Evolutionary conservation across 37 sponge, comb jelly and placozoan genomes (phyloP), one percentile per base, ranked within the genome.

Genomic region (Ephydatia muelleri): DNA sequence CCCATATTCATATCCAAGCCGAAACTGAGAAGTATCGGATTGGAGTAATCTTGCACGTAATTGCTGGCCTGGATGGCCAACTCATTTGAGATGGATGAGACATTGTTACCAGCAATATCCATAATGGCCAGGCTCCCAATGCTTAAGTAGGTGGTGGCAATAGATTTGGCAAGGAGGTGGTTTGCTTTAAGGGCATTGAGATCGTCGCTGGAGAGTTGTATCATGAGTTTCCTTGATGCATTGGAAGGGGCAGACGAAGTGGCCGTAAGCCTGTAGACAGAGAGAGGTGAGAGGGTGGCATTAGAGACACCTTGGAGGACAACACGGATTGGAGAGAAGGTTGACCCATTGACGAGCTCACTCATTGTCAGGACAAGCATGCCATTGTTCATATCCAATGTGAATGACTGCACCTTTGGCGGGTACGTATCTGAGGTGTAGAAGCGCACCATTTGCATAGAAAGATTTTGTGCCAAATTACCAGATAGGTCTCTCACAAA

Each of bases 341-440:
- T 65, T 26, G 28, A 26, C 19, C 80, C 70, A 0, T 76, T 69
- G 8, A 92, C 81, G 12, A 86, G 68, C 77, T 97, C 95, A 83
- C 79, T 84, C 21, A 97, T 36, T 22, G 85, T 84, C 6, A 94
- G 34, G 0, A 37, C 65, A 30, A 97, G 85, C 9, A 31, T 31
- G 4, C 92, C 94, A 69, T 9, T 43, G 49, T 96, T 87, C 85
- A 97, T 83, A 78, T 94, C 83, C 23, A 97, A 65, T 12, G 19
- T 31, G 67, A 88, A 97, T 0, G 68, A 76, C 21, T 27, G 25
- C 13, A 94, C 77, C 0, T 26, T 68, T 49, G 97, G 95, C 0
- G 77, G 64, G 36, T 92, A 90, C 0, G 38, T 82, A 78, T 97
- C 97, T 38, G 38, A 28, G 35, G 40, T 77, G 38, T 80, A 90